Base-by-base conservation (phyloP, 2,113 vertebrate genomes). In the Ptilonorhynchus violaceus region DNA sequence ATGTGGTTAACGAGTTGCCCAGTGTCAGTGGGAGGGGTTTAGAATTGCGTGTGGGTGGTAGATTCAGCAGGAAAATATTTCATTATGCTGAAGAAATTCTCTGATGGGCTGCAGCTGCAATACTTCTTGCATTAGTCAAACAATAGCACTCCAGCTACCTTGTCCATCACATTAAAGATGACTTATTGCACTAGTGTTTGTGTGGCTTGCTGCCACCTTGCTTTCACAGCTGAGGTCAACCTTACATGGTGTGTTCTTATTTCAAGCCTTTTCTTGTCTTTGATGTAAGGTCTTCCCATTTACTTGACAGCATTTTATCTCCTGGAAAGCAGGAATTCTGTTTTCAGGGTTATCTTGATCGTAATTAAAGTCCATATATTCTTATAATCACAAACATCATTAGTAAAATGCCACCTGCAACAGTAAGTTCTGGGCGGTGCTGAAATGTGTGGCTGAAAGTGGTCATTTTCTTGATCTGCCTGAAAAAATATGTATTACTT, bases 21-120 rank as follows among this genome's bases (percentile, higher is more conserved):
- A 82, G 75, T 87, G 94, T 53, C 87, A 88, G 82, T 91, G 89
- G 94, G 93, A 91, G 88, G 67, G 84, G 91, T 96, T 94, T 94
- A 64, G 75, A 80, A 67, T 88, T 75, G 69, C 90, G 95, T 28
- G 96, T 95, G 97, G 97, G 97, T 94, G 97, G 95, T 89, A 64
- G 90, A 91, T 95, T 97, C 95, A 97, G 81, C 96, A 92, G 94
- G 92, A 96, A 97, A 97, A 85, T 96, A 96, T 97, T 97, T 97
- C 84, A 89, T 94, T 92, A 79, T 89, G 84, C 79, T 94, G 88
- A 94, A 95, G 78, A 93, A 95, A 93, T 86, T 84, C 53, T 91
- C 86, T 95, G 89, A 97, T 95, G 92, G 89, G 69, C 85, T 96
- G 74, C 97, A 98, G 97, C 96, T 98, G 97, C 92, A 94, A 96